These are phyloP conservation scores for Decapterus maruadsi DNA, from an alignment of 2,797 vertebrate genomes.

Conservation along the genomic window DNA sequence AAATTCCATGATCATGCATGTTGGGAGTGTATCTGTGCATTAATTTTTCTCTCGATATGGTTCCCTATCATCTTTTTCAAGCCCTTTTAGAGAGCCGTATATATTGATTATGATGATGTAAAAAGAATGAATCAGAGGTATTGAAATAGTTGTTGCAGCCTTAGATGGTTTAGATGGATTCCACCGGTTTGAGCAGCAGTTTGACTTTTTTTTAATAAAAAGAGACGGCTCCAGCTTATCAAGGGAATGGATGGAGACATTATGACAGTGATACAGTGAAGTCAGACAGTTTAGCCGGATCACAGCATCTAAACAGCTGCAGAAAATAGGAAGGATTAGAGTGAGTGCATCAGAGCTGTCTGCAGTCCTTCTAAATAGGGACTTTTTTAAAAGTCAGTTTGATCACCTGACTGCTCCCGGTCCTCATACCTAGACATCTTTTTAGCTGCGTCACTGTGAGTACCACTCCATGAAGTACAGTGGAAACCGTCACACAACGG, in stretches of 20 bases:
- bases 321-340: no score
- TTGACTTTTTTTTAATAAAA: not conserved
- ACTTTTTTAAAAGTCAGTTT: not conserved
- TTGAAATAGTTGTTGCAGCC: not conserved
- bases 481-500: not conserved
- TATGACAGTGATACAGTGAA: not conserved
- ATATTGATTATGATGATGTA: not conserved
- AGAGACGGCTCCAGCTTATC: not conserved
- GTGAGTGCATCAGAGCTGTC: not conserved
- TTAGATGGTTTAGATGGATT: not conserved
- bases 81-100: constrained; percentile 49
- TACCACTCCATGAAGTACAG: not conserved
- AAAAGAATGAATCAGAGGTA: not conserved
- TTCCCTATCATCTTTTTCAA: constrained; percentile 33
- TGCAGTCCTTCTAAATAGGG: not conserved
- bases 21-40: no score
- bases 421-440: not conserved
- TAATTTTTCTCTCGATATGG: constrained; percentile 5
- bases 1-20: no score
- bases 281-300: not conserved
- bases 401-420: not conserved
- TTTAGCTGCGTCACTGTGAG: not conserved
- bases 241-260: not conserved
- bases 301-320: no score
- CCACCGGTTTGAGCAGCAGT: not conserved